Base-by-base conservation (phyloP, 2,113 vertebrate genomes). In the Pelmatolapia mariae region DNA sequence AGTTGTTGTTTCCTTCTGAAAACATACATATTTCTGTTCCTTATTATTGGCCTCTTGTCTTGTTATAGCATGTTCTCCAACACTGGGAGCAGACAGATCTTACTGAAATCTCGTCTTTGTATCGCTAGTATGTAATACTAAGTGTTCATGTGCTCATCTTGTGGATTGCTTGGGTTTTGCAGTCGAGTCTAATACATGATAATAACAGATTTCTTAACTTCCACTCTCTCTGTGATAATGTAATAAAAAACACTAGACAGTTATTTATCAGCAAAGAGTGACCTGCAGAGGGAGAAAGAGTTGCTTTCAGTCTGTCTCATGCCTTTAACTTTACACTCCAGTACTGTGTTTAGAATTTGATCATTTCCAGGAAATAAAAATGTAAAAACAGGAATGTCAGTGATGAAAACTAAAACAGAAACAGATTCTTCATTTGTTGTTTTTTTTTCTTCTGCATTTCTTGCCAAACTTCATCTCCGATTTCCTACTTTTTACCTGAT, bases 51-150 rank as follows among this genome's bases (percentile, higher is more conserved):
- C 76, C 66, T 88, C 83, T 81, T 80, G 47, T 93, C 92, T 82
- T 96, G 95, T 96, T 89, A 88, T 73, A 76, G 87, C 96, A 92
- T 86, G 93, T 93, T 93, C 83, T 68, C 29, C 31, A 71, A 66
- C 80, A 80, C 45, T 89, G 29, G 68, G 54, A 85, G 78, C 43
- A 80, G 84, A 88, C 40, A 81, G 83, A 82, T 83, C 57, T 29
- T 19, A 24, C 38, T 87, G 56, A 86, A 87, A 89, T 52, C 38
- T 66, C 54, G 16, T 61, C 24, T 80, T 47, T 53, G 33, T 24
- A 56, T 79, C 78, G 73, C 22, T 71, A 66, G 33, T 66, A 38
- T 68, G 1, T 38, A 91, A 86, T 89, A 45, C 50, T n/a, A 18
- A 78, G 26, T 5, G 11, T 33, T 89, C 81, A 61, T 79, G 73